phyloP scores from a whole-genome alignment of 2,113 vertebrate species.

The Brachypodius melanocephalos region DNA sequence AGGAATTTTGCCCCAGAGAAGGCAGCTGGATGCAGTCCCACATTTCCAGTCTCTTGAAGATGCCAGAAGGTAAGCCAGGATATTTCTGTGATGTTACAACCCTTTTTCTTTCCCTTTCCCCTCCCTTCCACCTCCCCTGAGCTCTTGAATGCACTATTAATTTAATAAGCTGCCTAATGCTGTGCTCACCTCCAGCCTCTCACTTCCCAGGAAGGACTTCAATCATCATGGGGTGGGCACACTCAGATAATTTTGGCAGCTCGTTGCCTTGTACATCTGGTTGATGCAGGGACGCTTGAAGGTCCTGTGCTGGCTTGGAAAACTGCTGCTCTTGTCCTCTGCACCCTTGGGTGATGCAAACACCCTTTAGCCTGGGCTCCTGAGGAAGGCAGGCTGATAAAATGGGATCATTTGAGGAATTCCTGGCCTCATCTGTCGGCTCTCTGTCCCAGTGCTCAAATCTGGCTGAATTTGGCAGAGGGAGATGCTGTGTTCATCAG shows the following conservation, averaged over 20 bases:
- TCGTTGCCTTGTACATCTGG: not conserved
- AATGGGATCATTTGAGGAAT: too few relatives aligned
- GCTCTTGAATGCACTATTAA: slow-evolving; percentile 41
- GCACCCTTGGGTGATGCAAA: not conserved
- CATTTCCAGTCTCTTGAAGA: slow-evolving; percentile 56
- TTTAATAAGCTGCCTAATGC: slow-evolving; percentile 41
- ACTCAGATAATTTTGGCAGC: not conserved
- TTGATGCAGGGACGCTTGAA: not conserved
- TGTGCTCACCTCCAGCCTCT: not conserved
- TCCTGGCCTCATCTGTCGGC: not conserved
- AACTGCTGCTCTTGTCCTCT: not conserved
- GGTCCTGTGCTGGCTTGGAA: not conserved
- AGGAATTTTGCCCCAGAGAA: slow-evolving; percentile 68
- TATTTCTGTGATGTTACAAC: slow-evolving; percentile 50
- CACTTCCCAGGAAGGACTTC: not conserved
- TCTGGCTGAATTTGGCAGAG: not conserved
- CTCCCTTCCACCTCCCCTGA: not conserved
- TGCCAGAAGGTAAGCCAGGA: slow-evolving; percentile 51
- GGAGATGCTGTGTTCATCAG: rapidly evolving
- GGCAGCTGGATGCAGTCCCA: slow-evolving; percentile 60
- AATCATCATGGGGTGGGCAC: not conserved
- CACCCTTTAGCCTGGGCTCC: not conserved
- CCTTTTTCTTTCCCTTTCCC: not conserved
- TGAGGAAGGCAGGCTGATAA: not conserved
- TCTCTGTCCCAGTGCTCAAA: not conserved